Evolutionary conservation across 2,113 vertebrate genomes (phyloP), one percentile per base, ranked within the genome.

Genomic region (Epinephelus cyanopodus): DNA sequence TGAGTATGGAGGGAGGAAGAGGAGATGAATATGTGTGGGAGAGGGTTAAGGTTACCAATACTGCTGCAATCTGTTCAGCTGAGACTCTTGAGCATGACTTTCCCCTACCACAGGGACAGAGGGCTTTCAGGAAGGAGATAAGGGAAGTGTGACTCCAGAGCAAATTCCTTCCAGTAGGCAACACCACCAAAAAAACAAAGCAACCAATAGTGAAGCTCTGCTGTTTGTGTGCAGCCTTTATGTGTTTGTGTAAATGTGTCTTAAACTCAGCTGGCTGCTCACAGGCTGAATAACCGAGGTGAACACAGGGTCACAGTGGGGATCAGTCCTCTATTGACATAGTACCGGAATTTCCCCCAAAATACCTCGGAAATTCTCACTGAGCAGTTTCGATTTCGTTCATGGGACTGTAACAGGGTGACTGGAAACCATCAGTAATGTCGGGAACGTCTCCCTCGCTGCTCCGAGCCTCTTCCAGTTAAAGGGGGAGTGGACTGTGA

Each of bases 61-160:
- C 5, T 45, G 25, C 5, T 47, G 23, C 18, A 33, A 4, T 25
- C 60, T 39, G 25, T 37, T 27, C 14, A 17, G 18, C 4, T 29
- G 29, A 18, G 14, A 63, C 39, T 53, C 6, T 1, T 23, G 18
- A n/a, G 56, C 6, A 3, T 1, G 23, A 8, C 27, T 25, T 42
- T 29, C 4, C 1, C n/a, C 3, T 6, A 15, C 10, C 7, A 23
- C 5, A 64, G 15, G 19, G 29, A 27, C 61, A 14, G 12, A 27
- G 15, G 23, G 60, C 10, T 27, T 39, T 5, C 73, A 54, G 61
- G 61, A 75, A 65, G 57, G 61, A 64, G 50, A 64, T 54, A 42
- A 54, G n/a, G 33, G 48, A 13, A 18, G 10, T 42, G 1, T 53
- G 48, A 1, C 42, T 75, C 60, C 21, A 1, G 42, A 10, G 0